Evolutionary conservation across 64 coral and sea anemone genomes (phyloP).

Genomic region (Orbicella faveolata): DNA sequence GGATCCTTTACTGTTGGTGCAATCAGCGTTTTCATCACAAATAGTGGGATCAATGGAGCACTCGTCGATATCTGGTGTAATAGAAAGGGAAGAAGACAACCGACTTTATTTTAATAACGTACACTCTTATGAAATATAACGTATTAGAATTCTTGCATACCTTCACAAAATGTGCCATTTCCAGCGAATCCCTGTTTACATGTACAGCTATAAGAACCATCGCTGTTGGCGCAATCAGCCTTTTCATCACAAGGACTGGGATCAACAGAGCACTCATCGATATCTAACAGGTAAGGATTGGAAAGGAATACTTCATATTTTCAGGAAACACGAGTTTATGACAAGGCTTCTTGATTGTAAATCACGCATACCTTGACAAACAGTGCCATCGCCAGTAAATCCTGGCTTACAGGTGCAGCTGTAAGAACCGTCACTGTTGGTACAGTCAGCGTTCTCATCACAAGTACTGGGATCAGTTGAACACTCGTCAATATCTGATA

Average conservation of each 20-base stretch:
- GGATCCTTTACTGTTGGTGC: neutral
- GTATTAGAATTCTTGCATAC: neutral
- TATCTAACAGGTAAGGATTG: neutral
- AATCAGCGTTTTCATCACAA: neutral
- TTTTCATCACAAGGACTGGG: slow-evolving; percentile 21
- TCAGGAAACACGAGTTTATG: neutral
- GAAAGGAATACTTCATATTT: too few relatives aligned
- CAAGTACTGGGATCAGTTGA: slow-evolving; percentile 12
- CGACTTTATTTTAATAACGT: neutral
- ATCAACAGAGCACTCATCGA: neutral
- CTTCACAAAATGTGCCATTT: slow-evolving; percentile 55
- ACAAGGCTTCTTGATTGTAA: too few relatives aligned
- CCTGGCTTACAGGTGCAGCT: slow-evolving; percentile 37
- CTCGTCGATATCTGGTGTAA: neutral
- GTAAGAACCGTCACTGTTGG: slow-evolving; percentile 47
- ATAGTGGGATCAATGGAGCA: neutral
- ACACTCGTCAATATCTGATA: slow-evolving; percentile 75
- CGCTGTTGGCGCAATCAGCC: slow-evolving; percentile 33
- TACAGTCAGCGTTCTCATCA: slow-evolving; percentile 39
- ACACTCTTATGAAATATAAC: too few relatives aligned
- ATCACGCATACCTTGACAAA: neutral
- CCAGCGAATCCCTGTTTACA: slow-evolving; percentile 50
- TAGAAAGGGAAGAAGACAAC: neutral
- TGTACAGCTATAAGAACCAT: slow-evolving; percentile 39
- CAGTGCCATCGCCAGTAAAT: slow-evolving; percentile 34